Evolutionary conservation across 2,888 invertebrate species (phyloP), one percentile per base, ranked within the genome.

Genomic region (Drosophila ustulata): DNA sequence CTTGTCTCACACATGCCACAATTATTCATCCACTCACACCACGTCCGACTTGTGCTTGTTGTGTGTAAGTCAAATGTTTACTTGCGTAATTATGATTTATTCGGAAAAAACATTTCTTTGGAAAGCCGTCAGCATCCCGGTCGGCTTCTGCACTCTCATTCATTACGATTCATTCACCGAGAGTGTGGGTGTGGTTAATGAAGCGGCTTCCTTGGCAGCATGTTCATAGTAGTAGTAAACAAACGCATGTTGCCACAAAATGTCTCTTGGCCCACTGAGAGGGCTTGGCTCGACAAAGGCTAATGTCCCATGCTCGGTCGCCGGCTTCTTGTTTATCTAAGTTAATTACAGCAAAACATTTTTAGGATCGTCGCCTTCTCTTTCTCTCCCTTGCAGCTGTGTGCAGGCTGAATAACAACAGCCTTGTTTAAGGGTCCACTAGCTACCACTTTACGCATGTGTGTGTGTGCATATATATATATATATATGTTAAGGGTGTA

Each of bases 341-440:
- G 89, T 89, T 89, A 87, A 85, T 85, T 85, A 89, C 89, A 85
- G 74, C 84, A 89, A 85, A 85, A 89, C 88, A 83, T 77, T 85
- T 79, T 87, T 77, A 80, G 82, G 87, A 69, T 79, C 18, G 34
- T 39, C 46, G 34, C 3, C 9, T 1, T 34, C 11, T 9, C 34
- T 9, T 9, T 34, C 34, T 11, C 9, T 9, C 9, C 39, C 18
- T 50, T 50, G 77, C 78, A 79, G 80, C 67, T 79, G 80, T 47
- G 58, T 71, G 65, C 66, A 71, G 71, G 62, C 59, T 69, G 45
- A 51, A 71, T 65, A 58, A 65, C 57, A 58, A 65, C 57, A 50
- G 51, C 43, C 59, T 8, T 69, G n/a, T 66, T 63, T 62, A 74
- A 66, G 74, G 70, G 78, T 74, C 78, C 55, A 37, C 37, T 37